Evolutionary conservation across 2,797 vertebrate genomes (phyloP).

Genomic region (Spinibarbus caldwelli): DNA sequence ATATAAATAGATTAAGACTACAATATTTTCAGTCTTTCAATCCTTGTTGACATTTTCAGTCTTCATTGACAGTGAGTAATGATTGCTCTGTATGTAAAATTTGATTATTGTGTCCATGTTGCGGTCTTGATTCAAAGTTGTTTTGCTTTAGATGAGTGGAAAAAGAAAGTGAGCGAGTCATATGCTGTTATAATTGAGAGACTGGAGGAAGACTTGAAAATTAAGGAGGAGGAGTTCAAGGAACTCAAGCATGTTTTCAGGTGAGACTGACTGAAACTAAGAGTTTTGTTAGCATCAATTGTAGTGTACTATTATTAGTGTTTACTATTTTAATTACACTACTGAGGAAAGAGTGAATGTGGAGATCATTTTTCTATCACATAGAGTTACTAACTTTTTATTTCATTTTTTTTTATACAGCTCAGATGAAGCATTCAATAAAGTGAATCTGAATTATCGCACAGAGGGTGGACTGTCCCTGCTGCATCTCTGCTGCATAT

Average conservation of each 20-base stretch:
- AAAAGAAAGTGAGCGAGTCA: conserved; percentile 96
- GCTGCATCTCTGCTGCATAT: conserved; percentile 92
- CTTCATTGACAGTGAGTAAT: not conserved
- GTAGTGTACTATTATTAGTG: not conserved
- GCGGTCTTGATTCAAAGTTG: conserved; percentile 18
- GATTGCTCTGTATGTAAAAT: not conserved
- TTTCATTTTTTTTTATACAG: conserved; percentile 75
- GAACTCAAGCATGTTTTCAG: conserved; percentile 90
- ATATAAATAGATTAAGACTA: not conserved
- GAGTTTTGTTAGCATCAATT: not conserved
- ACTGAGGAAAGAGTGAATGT: not conserved
- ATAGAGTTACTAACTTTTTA: too few relatives aligned
- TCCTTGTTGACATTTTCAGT: not conserved
- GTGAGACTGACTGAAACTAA: conserved; percentile 71
- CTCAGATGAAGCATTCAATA: conserved; percentile 93
- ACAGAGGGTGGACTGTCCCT: conserved; percentile 91
- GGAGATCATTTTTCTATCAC: not conserved
- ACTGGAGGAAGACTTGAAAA: conserved; percentile 87
- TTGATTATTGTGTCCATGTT: conserved; percentile 26
- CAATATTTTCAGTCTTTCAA: not conserved
- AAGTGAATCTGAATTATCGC: conserved; percentile 92
- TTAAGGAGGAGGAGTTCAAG: conserved; percentile 85
- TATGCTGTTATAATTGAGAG: conserved; percentile 87
- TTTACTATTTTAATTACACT: not conserved
- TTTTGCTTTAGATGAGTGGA: conserved; percentile 89